Percentiles rank a stretch among this genome's conserved stretches.
Evolutionary conservation across 2,888 invertebrate genomes (phyloP).

Genomic region (Amaurobius ferox): DNA sequence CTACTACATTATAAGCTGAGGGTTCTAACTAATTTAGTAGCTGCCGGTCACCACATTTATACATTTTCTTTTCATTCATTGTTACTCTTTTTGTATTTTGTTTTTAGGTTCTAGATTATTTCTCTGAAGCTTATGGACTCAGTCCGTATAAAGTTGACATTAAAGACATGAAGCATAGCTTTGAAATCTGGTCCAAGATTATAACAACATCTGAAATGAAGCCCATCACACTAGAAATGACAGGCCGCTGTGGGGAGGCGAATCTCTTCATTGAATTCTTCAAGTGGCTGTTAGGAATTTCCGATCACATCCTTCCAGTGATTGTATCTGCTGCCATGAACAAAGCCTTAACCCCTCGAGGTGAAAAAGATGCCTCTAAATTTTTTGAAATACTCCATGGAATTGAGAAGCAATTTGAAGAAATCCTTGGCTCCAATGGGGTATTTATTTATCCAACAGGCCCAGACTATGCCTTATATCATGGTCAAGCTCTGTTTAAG

Average conservation of each 20-base stretch:
- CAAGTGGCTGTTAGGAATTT: constrained; percentile 83
- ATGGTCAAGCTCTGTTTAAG: constrained; percentile 88
- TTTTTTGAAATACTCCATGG: constrained; percentile 80
- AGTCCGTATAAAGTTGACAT: constrained; percentile 82
- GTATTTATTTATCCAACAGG: constrained; percentile 93
- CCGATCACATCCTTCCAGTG: constrained; percentile 90
- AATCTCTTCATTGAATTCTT: constrained; percentile 82
- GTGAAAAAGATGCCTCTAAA: constrained; percentile 27
- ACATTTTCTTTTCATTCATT: neutral
- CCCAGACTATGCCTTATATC: constrained; percentile 91
- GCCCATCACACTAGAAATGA: constrained; percentile 74
- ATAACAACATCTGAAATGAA: constrained; percentile 75
- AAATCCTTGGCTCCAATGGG: constrained; percentile 85
- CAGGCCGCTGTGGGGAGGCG: constrained; percentile 75
- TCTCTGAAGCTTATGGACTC: constrained; percentile 81
- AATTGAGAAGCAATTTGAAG: constrained; percentile 82
- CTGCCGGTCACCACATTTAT: too few relatives aligned
- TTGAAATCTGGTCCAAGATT: constrained; percentile 77
- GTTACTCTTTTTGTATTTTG: neutral
- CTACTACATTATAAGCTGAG: too few relatives aligned
- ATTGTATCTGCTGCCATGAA: constrained; percentile 83
- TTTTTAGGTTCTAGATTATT: constrained; percentile 75
- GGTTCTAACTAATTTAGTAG: too few relatives aligned
- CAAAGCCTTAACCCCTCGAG: constrained; percentile 19
- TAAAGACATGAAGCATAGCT: constrained; percentile 77